Evolutionary conservation across 2,113 vertebrate species (phyloP).

Genomic region (Panthera leo): DNA sequence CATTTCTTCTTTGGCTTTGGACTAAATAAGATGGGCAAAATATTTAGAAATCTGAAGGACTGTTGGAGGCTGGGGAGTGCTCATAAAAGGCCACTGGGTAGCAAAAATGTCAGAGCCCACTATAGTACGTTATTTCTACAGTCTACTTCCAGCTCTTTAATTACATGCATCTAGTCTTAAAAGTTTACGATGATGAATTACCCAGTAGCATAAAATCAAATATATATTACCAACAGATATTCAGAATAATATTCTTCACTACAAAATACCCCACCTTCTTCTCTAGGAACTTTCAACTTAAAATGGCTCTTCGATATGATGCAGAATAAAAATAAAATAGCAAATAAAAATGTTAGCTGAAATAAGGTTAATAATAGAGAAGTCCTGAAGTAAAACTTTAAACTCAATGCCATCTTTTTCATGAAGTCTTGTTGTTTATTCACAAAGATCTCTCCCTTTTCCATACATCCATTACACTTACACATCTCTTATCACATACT

Average conservation of each 20-base stretch:
- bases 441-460: not conserved
- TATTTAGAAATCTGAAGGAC: not conserved
- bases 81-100: not conserved
- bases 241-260: not conserved
- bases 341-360: not conserved
- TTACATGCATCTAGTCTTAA: not conserved
- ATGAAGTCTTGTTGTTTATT: not conserved
- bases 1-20: not conserved
- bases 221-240: not conserved
- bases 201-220: conserved; percentile 23
- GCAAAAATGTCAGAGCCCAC: not conserved
- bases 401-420: not conserved
- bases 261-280: not conserved
- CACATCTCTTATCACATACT: not conserved
- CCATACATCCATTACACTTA: not conserved
- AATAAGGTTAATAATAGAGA: not conserved
- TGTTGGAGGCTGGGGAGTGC: not conserved
- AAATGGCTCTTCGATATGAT: not conserved
- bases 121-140: not conserved
- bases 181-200: not conserved
- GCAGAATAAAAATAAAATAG: not conserved
- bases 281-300: conserved; percentile 18
- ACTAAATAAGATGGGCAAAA: conserved; percentile 1
- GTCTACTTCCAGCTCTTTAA: not conserved
- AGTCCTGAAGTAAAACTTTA: not conserved